Evolutionary conservation across 2,113 vertebrate species (phyloP).

Genomic region (Tragelaphus scriptus): DNA sequence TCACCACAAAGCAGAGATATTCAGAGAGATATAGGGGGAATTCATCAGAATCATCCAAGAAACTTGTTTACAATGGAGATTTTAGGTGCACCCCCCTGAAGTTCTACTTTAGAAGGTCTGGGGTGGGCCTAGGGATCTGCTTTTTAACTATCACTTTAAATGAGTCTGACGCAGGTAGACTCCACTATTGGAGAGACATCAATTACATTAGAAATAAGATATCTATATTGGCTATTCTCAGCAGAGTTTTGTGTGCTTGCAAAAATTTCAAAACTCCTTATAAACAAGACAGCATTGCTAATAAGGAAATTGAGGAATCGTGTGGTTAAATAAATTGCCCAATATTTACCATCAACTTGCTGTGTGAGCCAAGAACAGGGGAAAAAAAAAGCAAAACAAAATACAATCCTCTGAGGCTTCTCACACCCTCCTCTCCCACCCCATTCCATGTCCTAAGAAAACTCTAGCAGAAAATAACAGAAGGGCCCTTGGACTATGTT

Average conservation of each 20-base stretch:
- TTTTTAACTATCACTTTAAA: neutral
- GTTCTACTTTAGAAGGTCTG: neutral
- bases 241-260: neutral
- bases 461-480: constrained; percentile 56
- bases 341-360: constrained; percentile 66
- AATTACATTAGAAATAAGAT: constrained; percentile 18
- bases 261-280: constrained; percentile 60
- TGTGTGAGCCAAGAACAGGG: constrained; percentile 52
- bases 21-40: neutral
- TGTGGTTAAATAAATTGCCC: constrained; percentile 66
- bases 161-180: neutral
- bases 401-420: constrained; percentile 52
- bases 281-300: constrained; percentile 63
- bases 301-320: constrained; percentile 70
- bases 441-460: constrained; percentile 55
- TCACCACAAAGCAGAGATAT: constrained; percentile 3
- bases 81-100: neutral
- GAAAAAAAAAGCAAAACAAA: constrained; percentile 42
- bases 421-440: neutral
- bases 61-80: neutral
- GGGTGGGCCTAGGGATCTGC: neutral
- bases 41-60: neutral
- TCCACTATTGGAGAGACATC: neutral
- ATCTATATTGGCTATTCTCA: neutral
- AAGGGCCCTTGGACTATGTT: constrained; percentile 53